Conservation (phyloP, 1,140 invertebrate species). For the Lepidurus apus region DNA sequence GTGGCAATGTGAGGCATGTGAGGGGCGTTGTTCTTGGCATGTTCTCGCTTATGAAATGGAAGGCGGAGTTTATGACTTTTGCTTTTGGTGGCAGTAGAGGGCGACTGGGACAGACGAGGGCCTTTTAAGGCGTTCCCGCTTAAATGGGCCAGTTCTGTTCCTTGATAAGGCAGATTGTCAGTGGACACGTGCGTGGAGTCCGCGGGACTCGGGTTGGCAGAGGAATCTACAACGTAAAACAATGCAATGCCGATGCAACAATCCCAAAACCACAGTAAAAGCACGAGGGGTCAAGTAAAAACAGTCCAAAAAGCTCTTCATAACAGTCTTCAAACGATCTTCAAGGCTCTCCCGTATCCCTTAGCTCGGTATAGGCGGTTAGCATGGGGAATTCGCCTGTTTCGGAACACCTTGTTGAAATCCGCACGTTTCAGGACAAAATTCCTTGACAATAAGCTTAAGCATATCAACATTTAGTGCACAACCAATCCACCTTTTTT, state of each 20-base stretch:
- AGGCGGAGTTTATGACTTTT: conserved; percentile 15
- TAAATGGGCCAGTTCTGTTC: not conserved
- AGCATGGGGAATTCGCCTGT: too few relatives aligned
- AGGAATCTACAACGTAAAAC: conserved; percentile 25
- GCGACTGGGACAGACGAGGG: not conserved
- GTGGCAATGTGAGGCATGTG: conserved; percentile 9
- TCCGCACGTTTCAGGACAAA: too few relatives aligned
- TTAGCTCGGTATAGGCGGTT: too few relatives aligned
- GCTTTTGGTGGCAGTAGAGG: not conserved
- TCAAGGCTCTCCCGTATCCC: too few relatives aligned
- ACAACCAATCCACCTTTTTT: too few relatives aligned
- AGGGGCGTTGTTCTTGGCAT: not conserved
- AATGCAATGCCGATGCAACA: not conserved
- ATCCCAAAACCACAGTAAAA: not conserved
- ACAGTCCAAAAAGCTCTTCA: too few relatives aligned
- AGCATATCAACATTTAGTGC: too few relatives aligned
- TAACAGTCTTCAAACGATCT: too few relatives aligned
- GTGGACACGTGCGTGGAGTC: conserved; percentile 43
- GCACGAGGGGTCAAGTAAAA: not conserved
- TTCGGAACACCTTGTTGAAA: too few relatives aligned
- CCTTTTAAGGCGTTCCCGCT: not conserved
- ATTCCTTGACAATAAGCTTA: too few relatives aligned
- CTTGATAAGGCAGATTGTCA: conserved; percentile 32
- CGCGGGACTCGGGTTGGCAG: conserved; percentile 32
- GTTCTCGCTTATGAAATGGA: not conserved